phyloP scores from a whole-genome alignment of 2,797 vertebrate genomes.

The Notamacropus eugenii region DNA sequence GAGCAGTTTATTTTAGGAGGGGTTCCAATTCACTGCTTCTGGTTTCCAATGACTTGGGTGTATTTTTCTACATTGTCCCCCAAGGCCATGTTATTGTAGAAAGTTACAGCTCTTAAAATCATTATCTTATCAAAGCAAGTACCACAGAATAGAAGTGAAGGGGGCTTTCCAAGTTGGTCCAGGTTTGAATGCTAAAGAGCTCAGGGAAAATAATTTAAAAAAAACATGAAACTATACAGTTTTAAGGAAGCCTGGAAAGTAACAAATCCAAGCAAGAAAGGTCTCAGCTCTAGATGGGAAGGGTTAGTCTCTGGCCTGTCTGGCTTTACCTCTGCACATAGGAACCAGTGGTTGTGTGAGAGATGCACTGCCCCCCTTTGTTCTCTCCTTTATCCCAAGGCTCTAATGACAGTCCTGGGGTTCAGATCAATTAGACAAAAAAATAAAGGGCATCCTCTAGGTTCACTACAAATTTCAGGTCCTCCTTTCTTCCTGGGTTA shows the following conservation, averaged over 20 bases:
- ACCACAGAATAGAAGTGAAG: constrained; percentile 61
- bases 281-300: background rate
- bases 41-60: constrained; percentile 67
- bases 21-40: constrained; percentile 42
- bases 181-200: constrained; percentile 17
- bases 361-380: background rate
- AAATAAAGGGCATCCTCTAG: background rate
- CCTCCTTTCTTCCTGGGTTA: background rate
- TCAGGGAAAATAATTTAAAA: constrained; percentile 5
- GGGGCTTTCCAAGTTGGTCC: constrained; percentile 52
- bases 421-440: background rate
- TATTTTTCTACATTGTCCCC: constrained; percentile 17
- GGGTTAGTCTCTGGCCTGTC: background rate
- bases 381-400: background rate
- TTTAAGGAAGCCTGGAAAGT: background rate
- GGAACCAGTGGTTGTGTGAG: background rate
- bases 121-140: constrained; percentile 40
- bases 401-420: background rate
- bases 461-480: background rate
- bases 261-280: background rate
- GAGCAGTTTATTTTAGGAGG: constrained; percentile 48
- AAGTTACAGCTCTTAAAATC: constrained; percentile 56
- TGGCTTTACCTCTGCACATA: background rate
- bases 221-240: background rate
- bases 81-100: constrained; percentile 59